Evolutionary conservation across 2,888 invertebrate genomes (phyloP), one percentile per base, ranked within the genome.

Genomic region (Smittia aterrima): DNA sequence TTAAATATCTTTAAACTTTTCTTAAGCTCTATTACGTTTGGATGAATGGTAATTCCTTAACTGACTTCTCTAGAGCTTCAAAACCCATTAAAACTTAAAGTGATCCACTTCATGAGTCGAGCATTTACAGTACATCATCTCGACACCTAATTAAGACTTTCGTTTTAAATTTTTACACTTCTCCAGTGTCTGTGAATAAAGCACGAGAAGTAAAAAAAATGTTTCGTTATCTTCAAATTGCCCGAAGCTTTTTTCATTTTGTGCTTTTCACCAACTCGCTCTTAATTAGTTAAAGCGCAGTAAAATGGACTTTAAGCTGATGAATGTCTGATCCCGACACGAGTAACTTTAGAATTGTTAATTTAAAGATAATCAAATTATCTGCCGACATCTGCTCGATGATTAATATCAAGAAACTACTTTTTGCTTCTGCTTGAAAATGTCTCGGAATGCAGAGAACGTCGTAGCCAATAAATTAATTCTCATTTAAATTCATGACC

Each of bases 401-500:
- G 58, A 64, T 64, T 64, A 27, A 24, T 27, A 22, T 27, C 64
- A 16, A 25, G n/a, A 27, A 13, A 64, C 27, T 24, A 64, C 16
- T 20, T 22, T n/a, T n/a, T n/a, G n/a, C n/a, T n/a, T n/a, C n/a
- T n/a, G n/a, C n/a, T n/a, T 4, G 24, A 58, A 22, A 58, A 3
- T 64, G 1, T 64, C 27, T n/a, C 22, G 22, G 18, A 27, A 64
- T 64, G 25, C 64, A 64, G 4, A 13, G 20, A 64, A 64, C 27
- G 64, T 64, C 20, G 7, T 27, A 6, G 16, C 32, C 66, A 66
- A 66, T 66, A 66, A 66, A 32, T 66, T 66, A 66, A 66, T 6
- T 32, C 66, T 66, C 66, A 66, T 66, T 66, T 7, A 66, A 66
- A 66, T 66, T 66, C 66, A 66, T 66, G 40, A 40, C 66, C n/a